Evolutionary conservation across 2,113 vertebrate species (phyloP).

Genomic region (Coptodon rendalli): DNA sequence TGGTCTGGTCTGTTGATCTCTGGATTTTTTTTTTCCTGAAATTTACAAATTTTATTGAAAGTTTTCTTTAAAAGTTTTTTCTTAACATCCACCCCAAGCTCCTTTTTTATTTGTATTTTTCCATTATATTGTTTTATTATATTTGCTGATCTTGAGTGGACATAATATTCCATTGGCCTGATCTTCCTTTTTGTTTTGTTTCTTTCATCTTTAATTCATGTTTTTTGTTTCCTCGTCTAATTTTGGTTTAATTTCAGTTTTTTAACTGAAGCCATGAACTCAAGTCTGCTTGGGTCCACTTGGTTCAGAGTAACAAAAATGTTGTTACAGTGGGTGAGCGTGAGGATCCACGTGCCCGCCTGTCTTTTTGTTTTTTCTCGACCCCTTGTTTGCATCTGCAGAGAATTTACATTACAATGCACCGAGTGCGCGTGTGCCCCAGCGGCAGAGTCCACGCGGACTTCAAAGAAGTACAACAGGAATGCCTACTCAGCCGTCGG

Average conservation of each 20-base stretch:
- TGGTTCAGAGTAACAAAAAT: not conserved
- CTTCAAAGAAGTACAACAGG: not conserved
- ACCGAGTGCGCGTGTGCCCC: not conserved
- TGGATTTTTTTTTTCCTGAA: not conserved
- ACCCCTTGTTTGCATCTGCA: not conserved
- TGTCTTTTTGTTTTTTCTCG: not conserved
- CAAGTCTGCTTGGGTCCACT: not conserved
- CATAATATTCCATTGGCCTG: not conserved
- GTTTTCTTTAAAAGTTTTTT: not conserved
- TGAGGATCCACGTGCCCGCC: not conserved
- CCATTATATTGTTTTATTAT: not conserved
- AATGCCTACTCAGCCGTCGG: not conserved
- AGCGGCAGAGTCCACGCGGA: not conserved
- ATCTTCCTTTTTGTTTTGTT: not conserved
- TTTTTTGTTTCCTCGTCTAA: not conserved
- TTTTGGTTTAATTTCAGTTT: not conserved
- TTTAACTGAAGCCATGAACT: not conserved
- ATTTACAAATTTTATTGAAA: not conserved
- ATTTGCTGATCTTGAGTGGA: rapidly evolving
- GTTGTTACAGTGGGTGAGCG: not conserved
- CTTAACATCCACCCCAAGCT: not conserved
- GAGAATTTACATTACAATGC: not conserved
- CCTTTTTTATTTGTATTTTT: not conserved
- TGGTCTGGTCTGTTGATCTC: not conserved
- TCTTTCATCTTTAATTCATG: not conserved